phyloP scores from a whole-genome alignment of 2,888 invertebrate genomes.

The Alcis repandata region DNA sequence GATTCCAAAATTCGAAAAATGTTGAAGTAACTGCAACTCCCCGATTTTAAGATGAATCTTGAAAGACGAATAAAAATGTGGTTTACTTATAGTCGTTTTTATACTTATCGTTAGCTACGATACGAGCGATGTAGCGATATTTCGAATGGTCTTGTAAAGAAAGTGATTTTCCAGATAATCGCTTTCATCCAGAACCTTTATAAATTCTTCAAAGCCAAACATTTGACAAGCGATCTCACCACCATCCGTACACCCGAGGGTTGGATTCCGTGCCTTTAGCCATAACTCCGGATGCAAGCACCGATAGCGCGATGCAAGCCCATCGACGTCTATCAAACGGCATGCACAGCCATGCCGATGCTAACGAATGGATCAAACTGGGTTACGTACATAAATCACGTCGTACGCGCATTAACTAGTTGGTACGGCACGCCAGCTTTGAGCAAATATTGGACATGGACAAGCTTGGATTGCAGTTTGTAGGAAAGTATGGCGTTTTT shows the following conservation, averaged over 20 bases:
- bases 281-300: slow-evolving; percentile 38
- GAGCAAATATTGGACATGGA: slow-evolving; percentile 10
- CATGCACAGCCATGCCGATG: slow-evolving; percentile 39
- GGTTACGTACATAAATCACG: slow-evolving; percentile 37
- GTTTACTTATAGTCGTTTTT: too few relatives aligned
- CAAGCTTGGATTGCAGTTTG: not conserved
- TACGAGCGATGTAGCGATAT: too few relatives aligned
- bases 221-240: not conserved
- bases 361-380: slow-evolving; percentile 27
- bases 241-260: slow-evolving; percentile 13
- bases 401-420: slow-evolving; percentile 8
- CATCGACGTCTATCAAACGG: slow-evolving; percentile 32
- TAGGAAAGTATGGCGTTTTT: not conserved
- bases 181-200: too few relatives aligned
- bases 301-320: slow-evolving; percentile 30
- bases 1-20: too few relatives aligned
- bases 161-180: too few relatives aligned
- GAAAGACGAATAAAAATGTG: too few relatives aligned
- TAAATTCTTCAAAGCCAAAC: too few relatives aligned
- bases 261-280: slow-evolving; percentile 30
- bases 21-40: too few relatives aligned
- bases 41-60: too few relatives aligned
- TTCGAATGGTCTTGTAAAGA: too few relatives aligned
- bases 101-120: too few relatives aligned
- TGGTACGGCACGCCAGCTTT: slow-evolving; percentile 12